Base-by-base conservation (phyloP, 1,140 invertebrate species). In the Acromyrmex charruanus region DNA sequence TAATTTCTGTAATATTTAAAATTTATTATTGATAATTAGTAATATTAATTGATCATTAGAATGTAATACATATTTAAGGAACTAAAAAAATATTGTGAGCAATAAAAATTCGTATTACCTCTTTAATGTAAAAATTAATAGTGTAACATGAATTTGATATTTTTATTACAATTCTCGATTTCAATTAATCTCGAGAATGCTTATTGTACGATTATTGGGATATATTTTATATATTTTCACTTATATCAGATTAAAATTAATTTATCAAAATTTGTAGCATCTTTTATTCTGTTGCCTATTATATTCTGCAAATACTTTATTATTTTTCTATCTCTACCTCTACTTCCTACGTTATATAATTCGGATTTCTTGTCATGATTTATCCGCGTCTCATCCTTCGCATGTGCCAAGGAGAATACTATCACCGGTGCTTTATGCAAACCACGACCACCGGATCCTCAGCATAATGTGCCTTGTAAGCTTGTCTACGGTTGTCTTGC, bases 381-480 rank as follows among this genome's bases (percentile, higher is more conserved):
- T 87, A 72, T 90, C 77, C 44, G 12, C 63, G 35, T 66, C 63
- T 35, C 65, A 49, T 68, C 28, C 53, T 12, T 12, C 18, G 75
- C 86, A 55, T 72, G 77, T 77, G 65, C 66, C 86, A 81, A 74
- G 88, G 58, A 87, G 71, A 90, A 88, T 85, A 14, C 55, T 75
- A 74, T 75, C 55, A 72, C 59, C 81, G 87, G 72, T 75, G 85
- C 89, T 89, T 91, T 88, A 91, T 92, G 91, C 84, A 92, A 91
- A 92, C 88, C 80, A 63, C 87, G 90, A 92, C 87, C 80, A 63
- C 87, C 79, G 63, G 85, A 91, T 92, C 77, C 18, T 80, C 68
- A 59, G 85, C 87, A 91, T 92, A 92, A 92, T 91, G 74, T 82
- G 80, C 74, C 75, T 87, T 84, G 86, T 90, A 92, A 92, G 89